phyloP scores from a whole-genome alignment of 2,888 invertebrate genomes.

The Yponomeuta malinellus region DNA sequence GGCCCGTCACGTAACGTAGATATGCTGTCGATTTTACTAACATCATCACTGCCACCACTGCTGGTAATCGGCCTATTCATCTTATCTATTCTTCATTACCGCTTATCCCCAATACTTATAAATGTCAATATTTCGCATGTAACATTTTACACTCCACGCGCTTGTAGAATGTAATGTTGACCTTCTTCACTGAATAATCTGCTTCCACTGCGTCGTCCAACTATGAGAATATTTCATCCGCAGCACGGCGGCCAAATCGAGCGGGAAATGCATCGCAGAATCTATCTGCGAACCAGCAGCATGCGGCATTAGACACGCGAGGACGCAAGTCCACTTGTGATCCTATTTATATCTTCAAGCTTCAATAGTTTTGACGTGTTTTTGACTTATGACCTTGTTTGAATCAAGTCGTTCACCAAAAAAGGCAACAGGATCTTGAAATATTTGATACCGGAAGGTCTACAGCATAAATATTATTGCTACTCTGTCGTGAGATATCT shows the following conservation, averaged over 20 bases:
- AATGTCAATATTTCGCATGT: neutral
- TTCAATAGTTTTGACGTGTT: neutral
- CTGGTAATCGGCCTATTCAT: too few relatives aligned
- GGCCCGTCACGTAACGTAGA: too few relatives aligned
- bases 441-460: neutral
- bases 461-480: neutral
- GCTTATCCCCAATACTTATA: neutral
- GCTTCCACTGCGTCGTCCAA: neutral
- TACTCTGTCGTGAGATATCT: neutral
- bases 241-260: neutral
- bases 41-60: too few relatives aligned
- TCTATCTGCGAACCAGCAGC: neutral
- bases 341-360: neutral
- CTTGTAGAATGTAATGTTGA: too few relatives aligned
- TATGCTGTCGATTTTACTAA: too few relatives aligned
- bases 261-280: neutral
- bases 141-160: too few relatives aligned
- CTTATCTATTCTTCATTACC: neutral
- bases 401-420: neutral
- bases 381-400: neutral
- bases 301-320: neutral
- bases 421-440: neutral
- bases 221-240: slow-evolving; percentile 1
- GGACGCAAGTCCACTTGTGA: neutral
- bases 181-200: too few relatives aligned